Evolutionary conservation across 2,113 vertebrate genomes (phyloP).

Genomic region (Syngnathus floridae): DNA sequence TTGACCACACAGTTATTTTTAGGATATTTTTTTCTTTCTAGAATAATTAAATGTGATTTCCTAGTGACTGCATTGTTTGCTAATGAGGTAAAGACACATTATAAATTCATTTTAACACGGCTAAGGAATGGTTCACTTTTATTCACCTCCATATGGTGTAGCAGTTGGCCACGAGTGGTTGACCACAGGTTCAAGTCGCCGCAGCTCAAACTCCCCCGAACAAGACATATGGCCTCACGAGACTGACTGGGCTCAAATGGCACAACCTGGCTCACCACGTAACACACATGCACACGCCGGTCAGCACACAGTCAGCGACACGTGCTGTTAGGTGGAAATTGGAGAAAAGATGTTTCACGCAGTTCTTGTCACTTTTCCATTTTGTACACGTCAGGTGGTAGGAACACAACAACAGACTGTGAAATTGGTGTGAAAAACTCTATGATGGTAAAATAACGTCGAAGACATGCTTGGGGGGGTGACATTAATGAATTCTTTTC

Average conservation of each 20-base stretch:
- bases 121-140: conserved; percentile 16
- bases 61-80: neutral
- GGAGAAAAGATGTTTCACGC: conserved; percentile 39
- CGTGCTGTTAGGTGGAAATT: conserved; percentile 17
- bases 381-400: conserved; percentile 34
- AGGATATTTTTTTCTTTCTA: neutral
- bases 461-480: neutral
- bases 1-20: neutral
- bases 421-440: conserved; percentile 33
- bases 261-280: conserved; percentile 27
- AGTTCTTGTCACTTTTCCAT: conserved; percentile 50
- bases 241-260: conserved; percentile 30
- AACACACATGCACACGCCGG: conserved; percentile 14
- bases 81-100: neutral
- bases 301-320: conserved; percentile 2
- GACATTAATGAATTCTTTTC: conserved; percentile 7
- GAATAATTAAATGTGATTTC: neutral
- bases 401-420: conserved; percentile 23
- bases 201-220: conserved; percentile 27
- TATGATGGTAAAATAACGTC: conserved; percentile 6
- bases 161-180: conserved; percentile 32
- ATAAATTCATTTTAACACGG: neutral
- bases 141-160: conserved; percentile 41
- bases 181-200: conserved; percentile 36
- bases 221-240: conserved; percentile 43